These are phyloP conservation scores for Scarus forsteni DNA, from an alignment of 2,797 vertebrate species.

Conservation along the genomic window DNA sequence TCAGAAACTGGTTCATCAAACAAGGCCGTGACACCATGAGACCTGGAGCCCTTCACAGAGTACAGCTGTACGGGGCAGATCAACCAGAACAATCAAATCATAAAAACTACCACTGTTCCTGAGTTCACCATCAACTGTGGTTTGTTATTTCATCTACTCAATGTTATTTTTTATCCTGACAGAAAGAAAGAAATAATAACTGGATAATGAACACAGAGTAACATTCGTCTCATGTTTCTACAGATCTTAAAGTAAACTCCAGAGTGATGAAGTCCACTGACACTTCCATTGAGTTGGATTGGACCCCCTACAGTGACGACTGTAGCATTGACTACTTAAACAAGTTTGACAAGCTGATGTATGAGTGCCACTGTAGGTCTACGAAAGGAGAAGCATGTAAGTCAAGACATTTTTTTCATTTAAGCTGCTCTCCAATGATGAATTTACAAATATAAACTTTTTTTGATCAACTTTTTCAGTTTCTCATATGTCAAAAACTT, in stretches of 20 bases:
- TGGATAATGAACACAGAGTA: too few relatives aligned
- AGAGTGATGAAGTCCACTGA: accelerated
- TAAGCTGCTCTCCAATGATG: neutral
- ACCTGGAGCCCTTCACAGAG: conserved; percentile 32
- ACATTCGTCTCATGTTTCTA: conserved; percentile 27
- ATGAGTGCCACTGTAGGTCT: neutral
- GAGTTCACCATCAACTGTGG: conserved; percentile 19
- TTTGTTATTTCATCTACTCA: conserved; percentile 43
- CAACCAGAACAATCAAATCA: accelerated
- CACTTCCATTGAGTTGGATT: neutral
- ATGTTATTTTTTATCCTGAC: neutral
- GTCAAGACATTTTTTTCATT: neutral
- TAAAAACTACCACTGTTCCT: accelerated
- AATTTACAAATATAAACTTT: too few relatives aligned
- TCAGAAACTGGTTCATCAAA: accelerated
- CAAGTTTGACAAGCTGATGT: too few relatives aligned
- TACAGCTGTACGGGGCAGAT: conserved; percentile 58
- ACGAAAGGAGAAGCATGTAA: accelerated
- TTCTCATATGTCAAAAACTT: neutral
- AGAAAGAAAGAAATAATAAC: neutral
- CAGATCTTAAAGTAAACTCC: neutral
- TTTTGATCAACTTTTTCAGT: too few relatives aligned
- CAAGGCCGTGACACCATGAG: accelerated
- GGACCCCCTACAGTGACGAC: accelerated
- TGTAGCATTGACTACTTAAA: neutral